Percentiles rank a stretch among this genome's conserved stretches.
phyloP scores from a whole-genome alignment of 1,140 invertebrate species.

The Sitophilus oryzae region DNA sequence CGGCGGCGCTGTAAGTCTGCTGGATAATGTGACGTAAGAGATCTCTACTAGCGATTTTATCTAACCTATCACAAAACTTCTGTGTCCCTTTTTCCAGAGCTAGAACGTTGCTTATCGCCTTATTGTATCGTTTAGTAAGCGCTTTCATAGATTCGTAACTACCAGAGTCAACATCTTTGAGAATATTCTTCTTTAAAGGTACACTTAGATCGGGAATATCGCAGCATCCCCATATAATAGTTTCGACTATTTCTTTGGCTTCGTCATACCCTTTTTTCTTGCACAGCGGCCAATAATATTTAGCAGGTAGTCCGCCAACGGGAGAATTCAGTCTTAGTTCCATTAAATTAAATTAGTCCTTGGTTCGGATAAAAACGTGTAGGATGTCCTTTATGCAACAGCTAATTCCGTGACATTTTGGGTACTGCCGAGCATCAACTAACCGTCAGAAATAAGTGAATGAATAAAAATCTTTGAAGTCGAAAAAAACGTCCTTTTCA shows the following conservation, averaged over 20 bases:
- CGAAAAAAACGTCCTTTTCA: background rate
- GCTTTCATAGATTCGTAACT: constrained; percentile 20
- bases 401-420: constrained; percentile 12
- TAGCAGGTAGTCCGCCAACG: constrained; percentile 14
- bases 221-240: constrained; percentile 19
- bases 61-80: constrained; percentile 21
- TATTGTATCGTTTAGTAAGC: constrained; percentile 18
- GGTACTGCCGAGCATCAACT: constrained; percentile 1
- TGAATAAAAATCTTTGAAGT: constrained; percentile 6
- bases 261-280: constrained; percentile 23
- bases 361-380: background rate
- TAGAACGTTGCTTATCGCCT: constrained; percentile 16
- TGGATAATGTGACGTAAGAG: constrained; percentile 18
- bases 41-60: constrained; percentile 10
- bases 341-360: constrained; percentile 11
- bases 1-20: constrained; percentile 19
- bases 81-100: constrained; percentile 19
- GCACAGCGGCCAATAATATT: constrained; percentile 18
- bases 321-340: constrained; percentile 22
- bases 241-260: constrained; percentile 18
- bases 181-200: constrained; percentile 19
- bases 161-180: constrained; percentile 15
- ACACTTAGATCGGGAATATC: constrained; percentile 21
- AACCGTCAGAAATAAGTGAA: constrained; percentile 2
- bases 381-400: constrained; percentile 12